Evolutionary conservation across 2,113 vertebrate species (phyloP).

Genomic region (Melanerpes aurifrons): DNA sequence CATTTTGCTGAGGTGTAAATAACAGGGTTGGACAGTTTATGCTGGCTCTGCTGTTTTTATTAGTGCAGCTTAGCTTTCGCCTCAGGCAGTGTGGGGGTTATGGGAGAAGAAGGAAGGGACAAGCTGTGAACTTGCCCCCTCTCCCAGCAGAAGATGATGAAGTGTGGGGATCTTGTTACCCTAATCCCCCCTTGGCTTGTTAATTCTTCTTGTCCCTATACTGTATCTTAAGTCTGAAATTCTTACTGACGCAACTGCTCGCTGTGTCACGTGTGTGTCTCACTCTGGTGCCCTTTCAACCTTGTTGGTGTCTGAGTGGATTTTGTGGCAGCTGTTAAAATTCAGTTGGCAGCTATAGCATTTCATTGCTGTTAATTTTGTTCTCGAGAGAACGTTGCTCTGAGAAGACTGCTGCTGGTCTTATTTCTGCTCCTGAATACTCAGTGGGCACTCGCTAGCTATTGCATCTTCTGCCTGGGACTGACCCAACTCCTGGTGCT

Average conservation of each 20-base stretch:
- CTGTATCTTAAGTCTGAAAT: not conserved
- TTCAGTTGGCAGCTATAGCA: not conserved
- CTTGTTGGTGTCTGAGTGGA: not conserved
- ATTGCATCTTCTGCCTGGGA: not conserved
- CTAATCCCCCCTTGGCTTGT: not conserved
- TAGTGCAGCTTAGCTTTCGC: not conserved
- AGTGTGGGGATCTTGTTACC: not conserved
- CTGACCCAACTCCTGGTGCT: not conserved
- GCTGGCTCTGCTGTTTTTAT: conserved; percentile 51
- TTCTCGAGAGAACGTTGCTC: not conserved
- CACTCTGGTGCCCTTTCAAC: not conserved
- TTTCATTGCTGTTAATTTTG: not conserved
- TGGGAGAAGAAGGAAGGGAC: conserved; percentile 27
- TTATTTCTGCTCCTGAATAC: not conserved
- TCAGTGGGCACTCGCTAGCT: not conserved
- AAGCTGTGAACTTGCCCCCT: not conserved
- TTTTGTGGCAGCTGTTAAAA: not conserved
- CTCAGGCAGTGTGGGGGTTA: not conserved
- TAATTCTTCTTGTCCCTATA: not conserved
- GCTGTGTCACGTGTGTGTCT: not conserved
- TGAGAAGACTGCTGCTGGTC: not conserved
- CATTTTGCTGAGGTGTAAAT: conserved; percentile 54
- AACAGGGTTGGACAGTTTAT: conserved; percentile 50
- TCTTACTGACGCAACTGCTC: not conserved
- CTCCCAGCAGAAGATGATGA: not conserved